phyloP scores from a whole-genome alignment of 2,797 vertebrate species.

The Lepidocolaptes lacrymiger region DNA sequence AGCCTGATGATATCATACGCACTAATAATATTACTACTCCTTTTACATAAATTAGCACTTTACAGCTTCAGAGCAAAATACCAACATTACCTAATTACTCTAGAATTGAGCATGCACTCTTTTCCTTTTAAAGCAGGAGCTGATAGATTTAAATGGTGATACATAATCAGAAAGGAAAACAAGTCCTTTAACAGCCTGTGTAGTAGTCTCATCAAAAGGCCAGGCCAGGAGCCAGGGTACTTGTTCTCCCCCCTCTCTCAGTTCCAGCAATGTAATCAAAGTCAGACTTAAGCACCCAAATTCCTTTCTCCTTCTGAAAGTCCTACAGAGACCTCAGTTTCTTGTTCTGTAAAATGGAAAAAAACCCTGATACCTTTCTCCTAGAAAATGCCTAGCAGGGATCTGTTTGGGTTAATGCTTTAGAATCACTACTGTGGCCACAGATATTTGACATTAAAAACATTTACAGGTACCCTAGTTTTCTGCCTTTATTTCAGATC shows the following conservation, averaged over 20 bases:
- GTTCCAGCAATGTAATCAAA: background rate
- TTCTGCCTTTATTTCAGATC: constrained; percentile 24
- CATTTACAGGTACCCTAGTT: background rate
- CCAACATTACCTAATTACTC: constrained; percentile 59
- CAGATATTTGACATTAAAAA: background rate
- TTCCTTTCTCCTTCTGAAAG: constrained; percentile 9
- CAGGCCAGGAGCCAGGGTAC: background rate
- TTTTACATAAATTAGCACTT: constrained; percentile 69
- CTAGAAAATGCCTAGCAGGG: background rate
- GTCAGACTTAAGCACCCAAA: background rate
- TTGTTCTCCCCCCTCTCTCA: background rate
- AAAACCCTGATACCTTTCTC: background rate
- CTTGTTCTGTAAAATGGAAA: background rate
- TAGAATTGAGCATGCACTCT: constrained; percentile 39
- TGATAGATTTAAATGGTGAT: constrained; percentile 39
- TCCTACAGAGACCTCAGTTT: background rate
- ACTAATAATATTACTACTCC: constrained; percentile 24
- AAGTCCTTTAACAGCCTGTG: constrained; percentile 37
- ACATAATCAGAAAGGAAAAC: constrained; percentile 52
- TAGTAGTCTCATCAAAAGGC: constrained; percentile 25
- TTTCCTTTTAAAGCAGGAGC: constrained; percentile 52
- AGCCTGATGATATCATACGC: constrained; percentile 58
- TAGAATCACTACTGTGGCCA: background rate
- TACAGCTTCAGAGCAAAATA: constrained; percentile 49
- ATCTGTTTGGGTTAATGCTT: background rate